Conservation (phyloP, 1,140 invertebrate species). For the Euborellia annulipes region DNA sequence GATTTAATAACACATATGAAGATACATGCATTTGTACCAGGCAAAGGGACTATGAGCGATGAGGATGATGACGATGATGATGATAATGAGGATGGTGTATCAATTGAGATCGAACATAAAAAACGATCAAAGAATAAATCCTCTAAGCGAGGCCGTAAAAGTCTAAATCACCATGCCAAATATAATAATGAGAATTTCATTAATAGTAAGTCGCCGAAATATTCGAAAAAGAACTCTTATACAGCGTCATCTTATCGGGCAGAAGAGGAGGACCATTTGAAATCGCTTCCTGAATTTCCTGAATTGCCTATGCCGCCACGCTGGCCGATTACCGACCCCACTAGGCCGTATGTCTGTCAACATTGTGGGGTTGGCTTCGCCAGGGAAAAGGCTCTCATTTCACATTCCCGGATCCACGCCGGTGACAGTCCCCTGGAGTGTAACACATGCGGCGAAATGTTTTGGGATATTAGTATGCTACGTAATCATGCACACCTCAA, state of each 20-base stretch:
- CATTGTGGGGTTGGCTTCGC: conserved; percentile 63
- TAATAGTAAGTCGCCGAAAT: neutral
- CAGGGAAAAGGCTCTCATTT: conserved; percentile 58
- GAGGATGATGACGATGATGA: conserved; percentile 7
- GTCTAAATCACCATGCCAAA: conserved; percentile 24
- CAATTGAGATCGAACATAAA: conserved; percentile 17
- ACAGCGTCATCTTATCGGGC: no score
- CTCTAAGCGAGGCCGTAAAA: conserved; percentile 33
- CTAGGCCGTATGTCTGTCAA: conserved; percentile 62
- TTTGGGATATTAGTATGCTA: conserved; percentile 51
- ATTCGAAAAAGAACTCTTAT: neutral
- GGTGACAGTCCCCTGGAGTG: conserved; percentile 60
- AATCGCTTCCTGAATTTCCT: neutral
- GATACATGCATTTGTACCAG: conserved; percentile 56
- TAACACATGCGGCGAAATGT: conserved; percentile 57
- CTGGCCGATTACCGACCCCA: conserved; percentile 49
- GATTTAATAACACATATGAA: conserved; percentile 69
- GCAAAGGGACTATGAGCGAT: conserved; percentile 20
- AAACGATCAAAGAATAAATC: no score
- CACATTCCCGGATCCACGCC: conserved; percentile 39
- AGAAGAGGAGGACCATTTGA: neutral
- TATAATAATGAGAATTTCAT: neutral
- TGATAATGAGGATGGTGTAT: conserved; percentile 11
- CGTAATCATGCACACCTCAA: conserved; percentile 18
- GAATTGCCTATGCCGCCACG: conserved; percentile 17